phyloP scores from a whole-genome alignment of 2,113 vertebrate genomes.

The Recurvirostra avosetta region DNA sequence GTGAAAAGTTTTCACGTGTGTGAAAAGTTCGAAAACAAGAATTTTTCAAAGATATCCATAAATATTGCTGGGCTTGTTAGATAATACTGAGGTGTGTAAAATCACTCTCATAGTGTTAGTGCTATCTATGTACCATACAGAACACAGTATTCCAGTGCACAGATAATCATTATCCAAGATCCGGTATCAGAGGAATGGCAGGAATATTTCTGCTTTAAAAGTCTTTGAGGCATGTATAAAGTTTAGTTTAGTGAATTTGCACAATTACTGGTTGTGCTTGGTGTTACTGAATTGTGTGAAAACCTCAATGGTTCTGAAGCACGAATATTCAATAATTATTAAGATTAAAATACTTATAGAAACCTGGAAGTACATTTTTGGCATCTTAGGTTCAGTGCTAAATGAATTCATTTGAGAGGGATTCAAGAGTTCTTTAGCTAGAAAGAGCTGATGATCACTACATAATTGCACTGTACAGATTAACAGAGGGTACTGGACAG shows the following conservation, averaged over 20 bases:
- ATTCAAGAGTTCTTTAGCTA: neutral
- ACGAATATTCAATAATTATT: neutral
- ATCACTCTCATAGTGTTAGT: neutral
- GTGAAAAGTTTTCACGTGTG: slow-evolving; percentile 22
- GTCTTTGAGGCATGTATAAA: neutral
- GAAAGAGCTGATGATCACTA: neutral
- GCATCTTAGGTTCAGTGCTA: neutral
- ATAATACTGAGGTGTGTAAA: neutral
- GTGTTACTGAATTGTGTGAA: neutral
- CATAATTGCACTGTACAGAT: neutral
- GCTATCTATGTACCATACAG: neutral
- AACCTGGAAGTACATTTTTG: neutral
- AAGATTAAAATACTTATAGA: neutral
- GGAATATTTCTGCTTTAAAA: neutral
- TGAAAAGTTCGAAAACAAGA: slow-evolving; percentile 9
- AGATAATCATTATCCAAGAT: neutral
- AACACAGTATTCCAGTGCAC: neutral
- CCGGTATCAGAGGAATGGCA: neutral
- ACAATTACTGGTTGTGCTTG: neutral
- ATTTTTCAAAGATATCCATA: neutral
- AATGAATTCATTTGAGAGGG: neutral
- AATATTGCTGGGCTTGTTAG: neutral
- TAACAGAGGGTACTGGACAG: neutral
- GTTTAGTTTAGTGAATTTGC: neutral
- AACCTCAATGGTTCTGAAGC: neutral